phyloP scores from a whole-genome alignment of 2,113 vertebrate species.

The Typhlomys cinereus region DNA sequence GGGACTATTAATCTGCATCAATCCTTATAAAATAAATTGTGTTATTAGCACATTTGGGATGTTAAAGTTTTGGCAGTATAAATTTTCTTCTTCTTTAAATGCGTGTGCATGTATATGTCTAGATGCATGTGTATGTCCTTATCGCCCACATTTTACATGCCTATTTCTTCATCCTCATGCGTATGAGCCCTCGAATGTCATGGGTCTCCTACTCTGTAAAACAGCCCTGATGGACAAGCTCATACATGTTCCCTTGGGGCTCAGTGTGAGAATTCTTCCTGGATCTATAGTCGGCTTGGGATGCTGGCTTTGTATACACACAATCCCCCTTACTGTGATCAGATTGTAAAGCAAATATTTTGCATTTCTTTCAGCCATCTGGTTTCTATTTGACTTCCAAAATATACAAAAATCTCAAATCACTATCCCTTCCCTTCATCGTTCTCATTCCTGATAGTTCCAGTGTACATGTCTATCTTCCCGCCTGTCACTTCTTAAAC shows the following conservation, averaged over 20 bases:
- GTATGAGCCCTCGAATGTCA: not conserved
- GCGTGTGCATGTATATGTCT: not conserved
- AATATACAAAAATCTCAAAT: slow-evolving; percentile 52
- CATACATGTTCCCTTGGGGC: not conserved
- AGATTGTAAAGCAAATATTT: slow-evolving; percentile 56
- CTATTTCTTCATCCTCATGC: not conserved
- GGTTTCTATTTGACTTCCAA: slow-evolving; percentile 66
- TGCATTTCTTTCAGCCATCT: slow-evolving; percentile 45
- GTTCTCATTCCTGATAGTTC: slow-evolving; percentile 46
- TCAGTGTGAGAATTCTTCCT: not conserved
- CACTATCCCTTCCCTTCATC: slow-evolving; percentile 55
- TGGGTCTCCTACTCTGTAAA: not conserved
- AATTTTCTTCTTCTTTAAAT: not conserved
- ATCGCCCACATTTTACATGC: not conserved
- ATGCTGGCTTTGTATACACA: not conserved
- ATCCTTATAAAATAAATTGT: not conserved
- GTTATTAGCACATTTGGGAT: not conserved
- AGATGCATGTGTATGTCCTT: not conserved
- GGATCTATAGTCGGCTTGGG: not conserved
- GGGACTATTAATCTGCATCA: not conserved
- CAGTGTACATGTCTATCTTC: slow-evolving; percentile 58
- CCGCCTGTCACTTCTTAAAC: slow-evolving; percentile 39
- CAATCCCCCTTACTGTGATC: not conserved
- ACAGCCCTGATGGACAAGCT: not conserved
- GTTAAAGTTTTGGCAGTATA: not conserved